Evolutionary conservation across 2,888 invertebrate genomes (phyloP), one percentile per base, ranked within the genome.

Genomic region (Aphidius colemani): DNA sequence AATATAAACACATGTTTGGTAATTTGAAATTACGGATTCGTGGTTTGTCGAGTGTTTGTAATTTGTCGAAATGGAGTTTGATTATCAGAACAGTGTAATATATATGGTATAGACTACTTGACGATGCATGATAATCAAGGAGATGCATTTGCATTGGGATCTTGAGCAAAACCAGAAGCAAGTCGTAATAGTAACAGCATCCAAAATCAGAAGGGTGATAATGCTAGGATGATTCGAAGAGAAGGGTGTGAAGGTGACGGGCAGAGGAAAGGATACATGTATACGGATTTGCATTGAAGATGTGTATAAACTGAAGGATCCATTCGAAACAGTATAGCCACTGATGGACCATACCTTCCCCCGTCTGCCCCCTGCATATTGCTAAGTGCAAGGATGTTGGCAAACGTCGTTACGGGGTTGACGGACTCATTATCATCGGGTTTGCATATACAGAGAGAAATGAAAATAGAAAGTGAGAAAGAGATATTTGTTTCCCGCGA

Each of bases 351-450:
- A 30, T 18, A 30, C 30, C 5, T 30, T 30, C 30, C 5, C 30
- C 18, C 18, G 59, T 59, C 61, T 66, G 61, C 60, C 64, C 71
- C 69, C 67, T 71, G 69, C 67, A 1, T 30, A 30, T 30, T 64
- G 67, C 78, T 77, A 78, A 79, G 80, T 78, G 77, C 80, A 78
- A 79, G 79, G 80, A 79, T 78, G 77, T 74, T 75, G 73, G 72
- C 75, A 80, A 80, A 80, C 75, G 77, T 78, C 75, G 76, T 80
- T 80, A 78, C 74, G 72, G 77, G 80, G 79, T 80, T 80, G 81
- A 81, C 78, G 81, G 78, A 80, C 81, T 82, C 81, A 80, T 81
- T 82, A 82, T 76, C 71, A 74, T 71, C 75, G 76, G 30, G 78
- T 81, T 80, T 80, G 80, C 80, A 79, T 80, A 78, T 80, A 18